A percentile compares a stretch with the other conserved stretches of the same genome.
phyloP scores from a whole-genome alignment of 2,888 invertebrate genomes.

The Rotaria macrura region DNA sequence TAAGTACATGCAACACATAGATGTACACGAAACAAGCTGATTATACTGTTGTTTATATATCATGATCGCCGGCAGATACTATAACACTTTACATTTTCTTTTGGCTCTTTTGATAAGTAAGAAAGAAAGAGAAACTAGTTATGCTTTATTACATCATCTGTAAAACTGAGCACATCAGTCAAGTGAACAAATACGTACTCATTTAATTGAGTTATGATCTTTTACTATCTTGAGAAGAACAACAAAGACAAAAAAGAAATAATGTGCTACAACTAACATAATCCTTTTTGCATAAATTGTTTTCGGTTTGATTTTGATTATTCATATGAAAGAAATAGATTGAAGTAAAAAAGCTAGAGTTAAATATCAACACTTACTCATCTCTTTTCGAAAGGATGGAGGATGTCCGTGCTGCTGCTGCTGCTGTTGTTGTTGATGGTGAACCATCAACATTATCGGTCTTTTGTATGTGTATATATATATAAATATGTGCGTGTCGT shows the following conservation, averaged over 20 bases:
- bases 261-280: neutral
- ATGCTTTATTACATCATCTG: neutral
- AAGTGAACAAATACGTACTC: neutral
- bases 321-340: neutral
- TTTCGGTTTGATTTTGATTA: neutral
- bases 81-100: neutral
- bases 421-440: neutral
- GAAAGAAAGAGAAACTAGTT: neutral
- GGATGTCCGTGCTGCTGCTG: neutral
- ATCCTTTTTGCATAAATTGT: neutral
- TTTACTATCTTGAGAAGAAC: neutral
- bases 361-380: conserved; percentile 8
- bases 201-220: neutral
- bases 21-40: neutral
- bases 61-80: neutral
- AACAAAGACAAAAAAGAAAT: neutral
- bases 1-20: neutral
- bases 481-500: neutral
- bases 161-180: neutral
- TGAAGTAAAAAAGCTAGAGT: neutral
- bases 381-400: neutral
- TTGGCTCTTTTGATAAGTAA: neutral
- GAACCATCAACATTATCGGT: conserved; percentile 8
- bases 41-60: neutral
- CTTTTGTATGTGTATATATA: neutral